A percentile compares a stretch with the other conserved stretches of the same genome.
Conservation (phyloP, 2,888 invertebrate genomes). For the Melipona beecheii region DNA sequence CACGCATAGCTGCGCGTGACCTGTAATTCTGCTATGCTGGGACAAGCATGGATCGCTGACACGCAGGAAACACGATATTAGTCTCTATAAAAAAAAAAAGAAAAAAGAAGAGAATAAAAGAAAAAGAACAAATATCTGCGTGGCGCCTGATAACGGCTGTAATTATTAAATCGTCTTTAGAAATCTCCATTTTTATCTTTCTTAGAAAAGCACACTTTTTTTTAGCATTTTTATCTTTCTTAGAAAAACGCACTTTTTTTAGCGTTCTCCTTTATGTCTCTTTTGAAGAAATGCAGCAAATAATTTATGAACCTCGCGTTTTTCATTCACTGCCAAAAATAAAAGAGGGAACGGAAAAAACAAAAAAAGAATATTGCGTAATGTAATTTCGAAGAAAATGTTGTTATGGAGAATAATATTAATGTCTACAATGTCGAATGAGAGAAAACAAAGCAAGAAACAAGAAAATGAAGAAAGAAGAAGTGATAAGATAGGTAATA, state of each 20-base stretch:
- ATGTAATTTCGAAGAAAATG: no score
- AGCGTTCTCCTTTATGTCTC: no score
- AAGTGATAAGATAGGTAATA: neutral
- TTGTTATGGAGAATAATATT: no score
- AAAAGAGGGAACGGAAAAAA: no score
- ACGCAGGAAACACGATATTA: conserved; percentile 40
- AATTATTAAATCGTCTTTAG: neutral
- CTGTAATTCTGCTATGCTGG: conserved; percentile 13
- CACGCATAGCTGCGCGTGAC: conserved; percentile 14
- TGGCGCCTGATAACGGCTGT: neutral
- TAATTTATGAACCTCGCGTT: no score
- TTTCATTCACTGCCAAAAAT: no score
- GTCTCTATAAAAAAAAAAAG: neutral
- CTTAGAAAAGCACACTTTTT: no score
- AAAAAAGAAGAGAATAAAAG: neutral
- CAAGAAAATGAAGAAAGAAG: neutral
- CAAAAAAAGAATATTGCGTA: no score
- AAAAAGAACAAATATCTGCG: neutral
- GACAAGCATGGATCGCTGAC: conserved; percentile 27
- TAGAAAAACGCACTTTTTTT: no score
- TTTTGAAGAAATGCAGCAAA: no score
- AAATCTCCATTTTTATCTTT: neutral
- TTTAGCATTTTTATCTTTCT: no score
- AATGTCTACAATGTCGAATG: neutral
- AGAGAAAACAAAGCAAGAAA: neutral